Conservation (phyloP, 2,797 vertebrate species). For the Coregonus suidteri region DNA sequence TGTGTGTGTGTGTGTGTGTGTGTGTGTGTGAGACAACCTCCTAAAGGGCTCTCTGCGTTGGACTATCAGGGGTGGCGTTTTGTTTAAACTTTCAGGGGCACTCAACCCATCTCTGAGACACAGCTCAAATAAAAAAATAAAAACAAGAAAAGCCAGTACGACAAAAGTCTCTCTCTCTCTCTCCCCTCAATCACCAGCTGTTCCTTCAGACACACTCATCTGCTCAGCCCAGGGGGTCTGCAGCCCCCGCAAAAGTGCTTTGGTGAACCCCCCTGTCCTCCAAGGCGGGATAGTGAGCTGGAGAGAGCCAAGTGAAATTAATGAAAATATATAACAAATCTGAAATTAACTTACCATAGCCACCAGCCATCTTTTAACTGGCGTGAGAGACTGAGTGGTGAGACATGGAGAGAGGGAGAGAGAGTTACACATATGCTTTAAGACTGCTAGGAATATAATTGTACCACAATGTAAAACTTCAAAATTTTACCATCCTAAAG, state of each 20-base stretch:
- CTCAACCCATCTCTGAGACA: slow-evolving; percentile 55
- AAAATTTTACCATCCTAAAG: neutral
- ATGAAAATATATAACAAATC: slow-evolving; percentile 86
- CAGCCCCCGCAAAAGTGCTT: slow-evolving; percentile 28
- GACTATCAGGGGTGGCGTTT: neutral
- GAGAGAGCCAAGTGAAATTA: slow-evolving; percentile 81
- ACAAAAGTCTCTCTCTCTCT: slow-evolving; percentile 56
- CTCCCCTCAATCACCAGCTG: slow-evolving; percentile 59
- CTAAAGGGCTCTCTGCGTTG: slow-evolving; percentile 47
- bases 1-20: neutral
- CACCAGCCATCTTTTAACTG: slow-evolving; percentile 84
- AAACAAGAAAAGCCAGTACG: slow-evolving; percentile 49
- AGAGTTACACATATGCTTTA: slow-evolving; percentile 72
- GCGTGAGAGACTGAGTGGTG: slow-evolving; percentile 62
- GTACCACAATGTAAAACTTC: slow-evolving; percentile 63
- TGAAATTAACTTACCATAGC: slow-evolving; percentile 92
- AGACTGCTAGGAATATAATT: slow-evolving; percentile 71
- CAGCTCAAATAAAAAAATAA: slow-evolving; percentile 35
- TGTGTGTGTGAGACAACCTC: slow-evolving; percentile 39
- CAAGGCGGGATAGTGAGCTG: slow-evolving; percentile 49
- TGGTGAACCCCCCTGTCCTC: slow-evolving; percentile 44
- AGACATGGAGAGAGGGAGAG: slow-evolving; percentile 40
- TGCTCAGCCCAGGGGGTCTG: slow-evolving; percentile 39
- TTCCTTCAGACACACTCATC: slow-evolving; percentile 53
- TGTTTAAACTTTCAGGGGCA: slow-evolving; percentile 54